These are phyloP conservation scores for Umimayanthus kanabou DNA, from an alignment of 92 coral and sea anemone species.

Conservation along the genomic window DNA sequence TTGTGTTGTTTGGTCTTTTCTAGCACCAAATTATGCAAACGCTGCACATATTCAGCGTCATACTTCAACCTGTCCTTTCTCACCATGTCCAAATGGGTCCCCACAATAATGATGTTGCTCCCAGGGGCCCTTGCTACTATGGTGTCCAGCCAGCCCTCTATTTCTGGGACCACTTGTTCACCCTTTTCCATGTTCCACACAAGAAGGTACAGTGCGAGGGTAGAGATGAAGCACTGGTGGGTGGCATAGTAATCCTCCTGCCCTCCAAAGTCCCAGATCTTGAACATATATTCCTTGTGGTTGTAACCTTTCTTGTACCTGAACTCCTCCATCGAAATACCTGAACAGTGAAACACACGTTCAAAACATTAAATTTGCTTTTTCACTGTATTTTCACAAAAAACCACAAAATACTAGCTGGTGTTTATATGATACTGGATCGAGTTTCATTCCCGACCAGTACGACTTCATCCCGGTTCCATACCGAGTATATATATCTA, in stretches of 20 bases:
- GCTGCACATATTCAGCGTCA: slow-evolving; percentile 54
- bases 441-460: too few species aligned
- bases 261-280: slow-evolving; percentile 98
- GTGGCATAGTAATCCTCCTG: slow-evolving; percentile 97
- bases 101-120: slow-evolving; percentile 83
- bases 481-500: too few species aligned
- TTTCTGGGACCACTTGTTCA: slow-evolving; percentile 62
- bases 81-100: slow-evolving; percentile 89
- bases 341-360: slow-evolving; percentile 38
- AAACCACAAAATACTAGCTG: not conserved
- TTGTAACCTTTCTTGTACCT: slow-evolving; percentile 59
- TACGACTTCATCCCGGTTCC: too few species aligned
- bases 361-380: too few species aligned
- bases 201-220: slow-evolving; percentile 84
- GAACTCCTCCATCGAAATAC: slow-evolving; percentile 88
- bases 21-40: slow-evolving; percentile 62
- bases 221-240: slow-evolving; percentile 92
- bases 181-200: slow-evolving; percentile 93
- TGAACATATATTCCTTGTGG: slow-evolving; percentile 70
- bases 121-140: slow-evolving; percentile 86
- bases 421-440: too few species aligned
- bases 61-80: slow-evolving; percentile 53
- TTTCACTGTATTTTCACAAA: too few species aligned
- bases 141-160: slow-evolving; percentile 92
- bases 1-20: slow-evolving; percentile 62